These are phyloP conservation scores for Drosophila albomicans DNA, from an alignment of 1,140 invertebrate species.

Conservation along the genomic window DNA sequence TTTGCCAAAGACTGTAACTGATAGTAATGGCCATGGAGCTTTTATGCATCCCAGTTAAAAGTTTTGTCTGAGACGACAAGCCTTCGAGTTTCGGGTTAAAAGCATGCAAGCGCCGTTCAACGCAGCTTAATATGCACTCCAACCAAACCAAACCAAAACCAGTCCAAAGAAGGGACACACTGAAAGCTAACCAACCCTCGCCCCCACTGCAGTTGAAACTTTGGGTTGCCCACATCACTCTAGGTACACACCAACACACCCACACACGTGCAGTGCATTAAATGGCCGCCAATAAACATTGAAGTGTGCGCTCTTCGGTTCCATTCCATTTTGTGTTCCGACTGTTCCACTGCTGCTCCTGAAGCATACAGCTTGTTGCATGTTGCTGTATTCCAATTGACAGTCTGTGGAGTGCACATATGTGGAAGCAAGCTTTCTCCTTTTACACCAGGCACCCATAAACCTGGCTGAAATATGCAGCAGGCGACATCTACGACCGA, in stretches of 20 bases:
- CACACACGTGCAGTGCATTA: conserved; percentile 50
- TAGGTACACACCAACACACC: conserved; percentile 3
- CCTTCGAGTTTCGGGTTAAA: conserved; percentile 74
- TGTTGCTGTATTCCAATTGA: conserved; percentile 53
- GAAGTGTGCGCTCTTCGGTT: conserved; percentile 41
- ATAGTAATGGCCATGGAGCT: conserved; percentile 74
- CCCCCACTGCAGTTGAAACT: neutral
- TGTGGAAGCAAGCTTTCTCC: conserved; percentile 51
- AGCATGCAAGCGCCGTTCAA: conserved; percentile 64
- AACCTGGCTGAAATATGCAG: conserved; percentile 18
- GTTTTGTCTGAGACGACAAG: conserved; percentile 73
- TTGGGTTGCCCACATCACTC: neutral
- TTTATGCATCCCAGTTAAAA: conserved; percentile 74
- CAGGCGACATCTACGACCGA: conserved; percentile 11
- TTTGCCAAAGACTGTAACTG: conserved; percentile 62
- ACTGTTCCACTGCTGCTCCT: neutral
- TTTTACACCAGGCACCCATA: conserved; percentile 2
- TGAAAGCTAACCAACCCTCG: neutral
- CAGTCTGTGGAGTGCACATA: conserved; percentile 56
- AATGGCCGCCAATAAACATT: conserved; percentile 74
- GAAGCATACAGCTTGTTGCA: neutral
- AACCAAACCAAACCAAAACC: neutral
- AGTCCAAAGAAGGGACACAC: neutral
- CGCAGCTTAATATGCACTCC: conserved; percentile 69
- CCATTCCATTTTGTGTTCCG: conserved; percentile 3